Base-by-base conservation (phyloP, 2,113 vertebrate genomes). In the Apeltes quadracus region DNA sequence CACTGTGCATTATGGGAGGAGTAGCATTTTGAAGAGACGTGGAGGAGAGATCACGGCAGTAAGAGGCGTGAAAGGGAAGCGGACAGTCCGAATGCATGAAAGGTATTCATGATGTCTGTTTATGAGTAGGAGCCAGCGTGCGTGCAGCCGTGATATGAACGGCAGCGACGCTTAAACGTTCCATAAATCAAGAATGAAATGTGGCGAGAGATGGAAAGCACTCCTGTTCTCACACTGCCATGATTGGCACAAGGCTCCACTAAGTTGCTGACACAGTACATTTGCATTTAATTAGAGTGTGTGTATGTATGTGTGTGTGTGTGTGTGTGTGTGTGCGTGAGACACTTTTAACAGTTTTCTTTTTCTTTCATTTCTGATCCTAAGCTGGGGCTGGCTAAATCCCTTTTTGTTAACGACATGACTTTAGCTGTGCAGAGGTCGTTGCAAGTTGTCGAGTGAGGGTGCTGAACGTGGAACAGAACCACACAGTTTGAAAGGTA, bases 301-400 rank as follows among this genome's bases (percentile, higher is more conserved):
- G 16, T 32, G 54, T 16, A 13, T 57, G 55, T 9, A 7, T 29
- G 53, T 18, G 34, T 39, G 48, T 34, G 44, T 54, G 8, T 67
- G 51, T 2, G 8, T 36, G 38, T 2, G 38, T 8, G 2, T 72
- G 46, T 14, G 23, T 59, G 7, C 44, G 34, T 74, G 55, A 1
- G 11, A 59, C 29, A 14, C 11, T n/a, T 57, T 27, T n/a, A 32
- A 78, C 69, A 15, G 71, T 57, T 63, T 51, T 11, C 53, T 72
- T 22, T 48, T 0, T 59, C 20, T 7, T 66, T 65, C 13, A n/a
- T 7, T 38, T 75, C 41, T 8, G 4, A 51, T 79, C 68, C 81
- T 55, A 95, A 98, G 97, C 88, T 96, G 91, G 95, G 96, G 0
- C 80, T 96, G 15, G 71, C 84, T 48, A 96, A 96, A 87, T 90